Base-by-base conservation (phyloP, 2,797 vertebrate species). In the Halcyon chelicuti region DNA sequence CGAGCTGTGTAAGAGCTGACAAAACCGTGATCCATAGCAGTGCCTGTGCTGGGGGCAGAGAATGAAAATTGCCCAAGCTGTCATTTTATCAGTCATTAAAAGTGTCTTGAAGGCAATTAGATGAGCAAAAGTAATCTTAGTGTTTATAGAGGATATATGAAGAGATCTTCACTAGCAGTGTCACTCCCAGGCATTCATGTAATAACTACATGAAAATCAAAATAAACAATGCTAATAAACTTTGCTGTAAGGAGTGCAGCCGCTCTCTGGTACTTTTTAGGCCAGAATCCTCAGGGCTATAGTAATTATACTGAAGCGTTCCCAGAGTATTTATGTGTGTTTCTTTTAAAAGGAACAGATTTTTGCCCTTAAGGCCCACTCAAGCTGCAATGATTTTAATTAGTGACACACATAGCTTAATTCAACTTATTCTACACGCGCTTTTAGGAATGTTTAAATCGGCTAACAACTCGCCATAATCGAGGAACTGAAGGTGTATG, bases 221-320 rank as follows among this genome's bases (percentile, higher is more conserved):
- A 94, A 85, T 75, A 86, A 94, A 67, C 57, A 85, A 4, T 42
- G 25, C 13, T 92, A 79, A 88, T 93, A 87, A 89, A 93, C 67
- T 77, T 90, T 63, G 25, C 60, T 52, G 10, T 79, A 68, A 88
- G 71, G 66, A 90, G 39, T 57, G 40, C 42, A 91, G 47, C n/a
- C 90, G 31, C 63, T 77, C 67, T 79, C 52, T 79, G 58, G 39
- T 62, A 65, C 79, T 75, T 92, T 57, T 61, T 39, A 82, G 94
- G 70, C 86, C 78, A 60, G 85, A 68, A 91, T 91, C 67, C 79
- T 93, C 65, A 93, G 85, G 78, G 91, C 86, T 83, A 21, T 54
- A 91, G 90, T 94, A 95, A 96, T 96, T 93, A 94, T 74, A 68
- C 60, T 89, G 90, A 92, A 96, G 70, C 86, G 89, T 81, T 96